These are phyloP conservation scores for Muscicapa striata DNA, from an alignment of 2,797 vertebrate species.

Conservation along the genomic window DNA sequence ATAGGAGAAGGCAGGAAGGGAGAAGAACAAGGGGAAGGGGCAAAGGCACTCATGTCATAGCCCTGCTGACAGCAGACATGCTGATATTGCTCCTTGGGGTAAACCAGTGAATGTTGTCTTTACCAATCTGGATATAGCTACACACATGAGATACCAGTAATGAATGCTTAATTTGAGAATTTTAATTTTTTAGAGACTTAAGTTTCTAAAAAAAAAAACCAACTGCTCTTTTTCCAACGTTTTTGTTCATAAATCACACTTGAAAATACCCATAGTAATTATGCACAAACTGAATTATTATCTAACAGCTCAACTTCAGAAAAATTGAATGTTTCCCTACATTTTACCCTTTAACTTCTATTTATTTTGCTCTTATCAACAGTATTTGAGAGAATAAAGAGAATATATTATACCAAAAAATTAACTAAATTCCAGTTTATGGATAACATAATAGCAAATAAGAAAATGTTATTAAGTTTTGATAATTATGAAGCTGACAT, in stretches of 20 bases:
- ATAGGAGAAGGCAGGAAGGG: not conserved
- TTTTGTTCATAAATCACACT: not conserved
- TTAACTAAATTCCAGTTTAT: not conserved
- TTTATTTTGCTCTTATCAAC: not conserved
- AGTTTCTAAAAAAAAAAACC: not conserved
- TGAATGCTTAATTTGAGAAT: not conserved
- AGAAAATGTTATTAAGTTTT: not conserved
- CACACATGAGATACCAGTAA: rapidly evolving
- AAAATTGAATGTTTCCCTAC: not conserved
- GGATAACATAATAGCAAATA: not conserved
- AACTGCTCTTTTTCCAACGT: not conserved
- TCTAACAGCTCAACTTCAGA: not conserved
- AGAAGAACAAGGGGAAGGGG: not conserved
- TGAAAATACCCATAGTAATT: not conserved
- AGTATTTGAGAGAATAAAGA: not conserved
- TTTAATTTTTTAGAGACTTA: not conserved
- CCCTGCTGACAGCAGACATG: not conserved
- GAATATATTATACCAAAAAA: not conserved
- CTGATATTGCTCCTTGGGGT: not conserved
- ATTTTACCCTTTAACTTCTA: not conserved
- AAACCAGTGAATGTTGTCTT: not conserved
- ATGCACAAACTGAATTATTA: not conserved
- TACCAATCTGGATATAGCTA: too few species aligned
- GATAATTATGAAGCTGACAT: not conserved
- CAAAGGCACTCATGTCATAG: not conserved